Percentiles rank a stretch among this genome's conserved stretches.
These are phyloP conservation scores for Ianthella basta DNA, from an alignment of 37 sponge, comb jelly and placozoan species.

Conservation along the genomic window DNA sequence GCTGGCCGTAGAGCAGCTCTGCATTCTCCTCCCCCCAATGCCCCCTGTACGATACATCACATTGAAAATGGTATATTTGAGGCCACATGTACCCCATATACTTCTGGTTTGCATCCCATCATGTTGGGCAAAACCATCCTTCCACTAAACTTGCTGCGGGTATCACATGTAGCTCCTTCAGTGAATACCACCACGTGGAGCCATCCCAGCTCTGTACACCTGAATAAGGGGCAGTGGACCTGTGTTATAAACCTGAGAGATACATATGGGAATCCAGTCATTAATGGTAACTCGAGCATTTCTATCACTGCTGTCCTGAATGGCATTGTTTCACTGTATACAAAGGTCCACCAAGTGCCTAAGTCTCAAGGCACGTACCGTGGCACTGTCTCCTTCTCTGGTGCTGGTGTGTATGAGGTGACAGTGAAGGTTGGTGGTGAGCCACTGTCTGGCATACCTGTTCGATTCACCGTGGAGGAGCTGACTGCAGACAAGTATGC, in stretches of 20 bases:
- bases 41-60: not conserved
- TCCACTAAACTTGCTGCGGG: not conserved
- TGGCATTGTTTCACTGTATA: too few species aligned
- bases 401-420: not conserved
- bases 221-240: not conserved
- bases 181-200: too few species aligned
- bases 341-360: too few species aligned
- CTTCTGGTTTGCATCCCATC: not conserved
- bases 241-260: not conserved
- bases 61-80: conserved; percentile 28
- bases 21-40: not conserved
- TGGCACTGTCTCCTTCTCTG: too few species aligned
- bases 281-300: too few species aligned
- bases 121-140: not conserved
- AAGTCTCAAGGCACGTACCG: too few species aligned
- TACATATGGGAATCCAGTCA: not conserved
- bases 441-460: conserved; percentile 23
- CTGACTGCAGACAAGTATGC: not conserved
- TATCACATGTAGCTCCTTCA: too few species aligned
- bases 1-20: not conserved
- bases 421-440: not conserved
- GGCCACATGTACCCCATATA: not conserved
- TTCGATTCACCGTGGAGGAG: not conserved
- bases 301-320: too few species aligned
- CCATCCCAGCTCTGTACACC: too few species aligned